These are phyloP conservation scores for Formica selysi DNA, from an alignment of 1,140 invertebrate genomes.

Conservation along the genomic window DNA sequence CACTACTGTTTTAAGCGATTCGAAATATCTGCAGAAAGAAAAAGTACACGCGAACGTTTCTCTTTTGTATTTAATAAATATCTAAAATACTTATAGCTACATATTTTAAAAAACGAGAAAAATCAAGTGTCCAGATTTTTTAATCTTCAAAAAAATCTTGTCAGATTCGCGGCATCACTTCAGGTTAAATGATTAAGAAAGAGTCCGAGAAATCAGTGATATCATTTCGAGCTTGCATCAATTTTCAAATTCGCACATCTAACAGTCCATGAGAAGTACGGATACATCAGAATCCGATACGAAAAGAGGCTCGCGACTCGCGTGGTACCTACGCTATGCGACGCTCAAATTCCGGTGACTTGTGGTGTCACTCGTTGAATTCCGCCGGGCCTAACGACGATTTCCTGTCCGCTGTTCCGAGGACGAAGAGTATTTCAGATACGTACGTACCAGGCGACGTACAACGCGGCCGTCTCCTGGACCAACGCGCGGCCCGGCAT, in stretches of 20 bases:
- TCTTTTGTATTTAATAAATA: too few relatives aligned
- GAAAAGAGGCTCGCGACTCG: slow-evolving; percentile 72
- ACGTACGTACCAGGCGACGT: slow-evolving; percentile 51
- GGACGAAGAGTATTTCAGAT: slow-evolving; percentile 59
- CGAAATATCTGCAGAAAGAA: background rate
- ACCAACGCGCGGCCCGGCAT: slow-evolving; percentile 26
- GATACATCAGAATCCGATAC: slow-evolving; percentile 48
- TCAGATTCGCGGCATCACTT: too few relatives aligned
- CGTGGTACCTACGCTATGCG: slow-evolving; percentile 73
- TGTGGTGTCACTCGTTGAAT: slow-evolving; percentile 75
- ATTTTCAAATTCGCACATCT: slow-evolving; percentile 28
- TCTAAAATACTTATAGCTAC: too few relatives aligned
- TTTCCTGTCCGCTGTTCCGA: slow-evolving; percentile 67
- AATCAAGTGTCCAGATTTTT: too few relatives aligned
- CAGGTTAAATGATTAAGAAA: too few relatives aligned
- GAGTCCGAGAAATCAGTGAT: background rate
- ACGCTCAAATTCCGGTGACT: slow-evolving; percentile 76
- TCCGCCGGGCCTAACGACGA: slow-evolving; percentile 69
- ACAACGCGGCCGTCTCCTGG: slow-evolving; percentile 11
- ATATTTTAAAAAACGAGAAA: too few relatives aligned
- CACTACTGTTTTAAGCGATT: background rate
- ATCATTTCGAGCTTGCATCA: background rate
- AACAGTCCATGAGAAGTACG: slow-evolving; percentile 9
- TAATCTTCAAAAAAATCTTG: too few relatives aligned
- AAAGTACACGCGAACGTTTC: background rate